Evolutionary conservation across 2,888 invertebrate species (phyloP), one percentile per base, ranked within the genome.

Genomic region (Phalangium opilio): DNA sequence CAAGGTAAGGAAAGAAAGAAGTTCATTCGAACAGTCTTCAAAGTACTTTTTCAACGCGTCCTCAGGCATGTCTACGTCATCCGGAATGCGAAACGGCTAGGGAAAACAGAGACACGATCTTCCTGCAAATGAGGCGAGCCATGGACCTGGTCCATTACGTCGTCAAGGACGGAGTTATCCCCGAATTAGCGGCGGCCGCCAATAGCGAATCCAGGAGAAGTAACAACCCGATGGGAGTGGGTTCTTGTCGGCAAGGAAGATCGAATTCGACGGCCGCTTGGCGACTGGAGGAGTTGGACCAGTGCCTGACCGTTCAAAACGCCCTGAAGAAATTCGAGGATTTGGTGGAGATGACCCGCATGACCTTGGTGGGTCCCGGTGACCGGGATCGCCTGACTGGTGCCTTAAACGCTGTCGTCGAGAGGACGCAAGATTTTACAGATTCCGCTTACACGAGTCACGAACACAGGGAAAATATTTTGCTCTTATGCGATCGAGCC

Each of bases 371-470:
- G 52, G 75, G 77, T 17, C 72, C 75, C 27, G 71, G 70, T 48
- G 69, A 70, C 52, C 60, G 89, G 60, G 85, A 90, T 61, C 81
- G 86, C 54, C 75, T 96, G 45, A 78, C 84, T 20, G 71, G 79
- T 57, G 85, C 90, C 50, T 74, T 96, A 62, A 87, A 95, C 60
- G 79, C 85, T 55, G 79, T 91, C 50, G 78, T 90, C 53, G 96
- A 98, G 70, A 79, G 91, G 63, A 90, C 90, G 53, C 73, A 75
- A 73, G 95, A 98, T 72, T 98, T 98, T 70, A 98, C 96, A 45
- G 96, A 98, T 73, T 96, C 95, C 56, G 93, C 96, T 55, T 98
- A 96, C 70, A 98, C 96, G 53, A 84, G 83, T 58, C 93, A 96
- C 69, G 90, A 91, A 64, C 90, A 93, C 69, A 77, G 95, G 53